These are phyloP conservation scores for Epirrita christyi DNA, from an alignment of 2,888 invertebrate species.

Conservation along the genomic window DNA sequence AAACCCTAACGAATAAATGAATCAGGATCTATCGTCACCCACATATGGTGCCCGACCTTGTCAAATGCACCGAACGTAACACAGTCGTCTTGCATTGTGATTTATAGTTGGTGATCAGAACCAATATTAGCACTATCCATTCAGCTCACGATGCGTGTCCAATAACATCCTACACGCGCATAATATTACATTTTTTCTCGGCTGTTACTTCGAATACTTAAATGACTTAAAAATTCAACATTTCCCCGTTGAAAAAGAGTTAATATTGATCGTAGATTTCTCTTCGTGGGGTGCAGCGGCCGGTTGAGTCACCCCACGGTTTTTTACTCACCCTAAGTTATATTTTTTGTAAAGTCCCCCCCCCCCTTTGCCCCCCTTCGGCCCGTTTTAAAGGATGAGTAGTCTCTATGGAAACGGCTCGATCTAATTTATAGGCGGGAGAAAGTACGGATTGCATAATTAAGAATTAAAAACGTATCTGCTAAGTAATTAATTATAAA, in stretches of 20 bases:
- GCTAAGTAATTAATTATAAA: constrained; percentile 81
- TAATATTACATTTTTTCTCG: constrained; percentile 41
- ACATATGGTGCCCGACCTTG: constrained; percentile 72
- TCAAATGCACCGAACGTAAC: constrained; percentile 63
- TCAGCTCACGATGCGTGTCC: constrained; percentile 42
- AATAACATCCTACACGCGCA: constrained; percentile 52
- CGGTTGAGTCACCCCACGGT: constrained; percentile 85
- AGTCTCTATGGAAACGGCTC: constrained; percentile 85
- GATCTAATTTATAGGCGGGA: constrained; percentile 84
- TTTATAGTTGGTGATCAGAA: constrained; percentile 55
- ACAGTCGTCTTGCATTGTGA: constrained; percentile 48
- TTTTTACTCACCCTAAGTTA: constrained; percentile 86
- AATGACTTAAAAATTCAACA: constrained; percentile 81
- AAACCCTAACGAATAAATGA: constrained; percentile 11
- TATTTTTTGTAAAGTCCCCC: constrained; percentile 83
- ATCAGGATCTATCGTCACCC: constrained; percentile 50
- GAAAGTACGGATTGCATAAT: constrained; percentile 85
- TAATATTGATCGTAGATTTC: constrained; percentile 86
- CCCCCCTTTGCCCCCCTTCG: constrained; percentile 66
- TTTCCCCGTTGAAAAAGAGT: constrained; percentile 83
- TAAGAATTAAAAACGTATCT: constrained; percentile 84
- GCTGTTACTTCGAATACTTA: constrained; percentile 56
- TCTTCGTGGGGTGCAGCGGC: constrained; percentile 84
- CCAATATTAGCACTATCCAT: constrained; percentile 51
- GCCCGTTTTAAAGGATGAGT: constrained; percentile 85